A percentile compares a stretch with the other conserved stretches of the same genome.
Evolutionary conservation across 2,888 invertebrate species (phyloP).

Genomic region (Eupithecia vulgata): DNA sequence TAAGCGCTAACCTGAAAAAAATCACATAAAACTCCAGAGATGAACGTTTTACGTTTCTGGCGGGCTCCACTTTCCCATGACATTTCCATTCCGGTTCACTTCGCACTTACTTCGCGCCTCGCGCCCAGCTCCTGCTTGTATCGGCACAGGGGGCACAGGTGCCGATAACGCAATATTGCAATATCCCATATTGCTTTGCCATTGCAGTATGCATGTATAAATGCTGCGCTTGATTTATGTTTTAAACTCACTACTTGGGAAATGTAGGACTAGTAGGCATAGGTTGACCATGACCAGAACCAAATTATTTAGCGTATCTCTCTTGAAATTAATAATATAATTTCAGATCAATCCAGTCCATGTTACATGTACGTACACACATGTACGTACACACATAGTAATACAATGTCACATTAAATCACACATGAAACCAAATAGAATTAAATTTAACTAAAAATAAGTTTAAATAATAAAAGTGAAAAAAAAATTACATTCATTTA

Average conservation of each 20-base stretch:
- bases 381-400: too few relatives aligned
- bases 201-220: not conserved
- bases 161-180: constrained; percentile 21
- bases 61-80: constrained; percentile 13
- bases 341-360: too few relatives aligned
- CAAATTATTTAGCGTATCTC: not conserved
- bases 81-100: constrained; percentile 14
- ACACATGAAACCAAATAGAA: too few relatives aligned
- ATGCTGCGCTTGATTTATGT: not conserved
- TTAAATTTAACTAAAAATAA: too few relatives aligned
- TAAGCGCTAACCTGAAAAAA: not conserved
- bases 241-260: not conserved
- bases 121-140: not conserved
- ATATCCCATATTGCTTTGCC: constrained; percentile 10
- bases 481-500: too few relatives aligned
- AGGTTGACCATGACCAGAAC: not conserved
- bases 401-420: too few relatives aligned
- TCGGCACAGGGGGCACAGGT: constrained; percentile 10
- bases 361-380: too few relatives aligned
- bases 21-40: not conserved
- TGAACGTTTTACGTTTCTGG: not conserved
- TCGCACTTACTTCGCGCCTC: not conserved
- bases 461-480: too few relatives aligned
- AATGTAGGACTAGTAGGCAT: not conserved
- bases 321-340: too few relatives aligned